Base-by-base conservation (phyloP, 2,113 vertebrate genomes). In the Urocynchramus pylzowi region DNA sequence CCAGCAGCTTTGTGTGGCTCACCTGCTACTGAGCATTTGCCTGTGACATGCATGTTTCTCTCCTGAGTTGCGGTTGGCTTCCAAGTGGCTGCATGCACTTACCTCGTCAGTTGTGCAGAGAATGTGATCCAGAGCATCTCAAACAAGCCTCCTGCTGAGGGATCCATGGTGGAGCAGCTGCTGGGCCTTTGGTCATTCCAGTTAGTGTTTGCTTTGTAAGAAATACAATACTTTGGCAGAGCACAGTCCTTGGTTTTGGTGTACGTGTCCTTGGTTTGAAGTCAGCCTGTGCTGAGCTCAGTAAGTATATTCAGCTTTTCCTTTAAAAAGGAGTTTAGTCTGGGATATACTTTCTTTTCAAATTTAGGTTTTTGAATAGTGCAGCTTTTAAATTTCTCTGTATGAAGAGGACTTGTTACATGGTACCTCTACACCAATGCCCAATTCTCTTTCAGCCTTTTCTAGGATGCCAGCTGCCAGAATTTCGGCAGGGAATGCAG, bases 81-180 rank as follows among this genome's bases (percentile, higher is more conserved):
- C 17, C n/a, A 47, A n/a, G 35, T 0, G 2, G 13, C 75, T 11
- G 12, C 0, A 0, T 4, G 15, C 2, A 0, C 42, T 79, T 54
- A 60, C 76, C 69, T 64, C 35, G 24, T 50, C 59, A 13, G 11
- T 11, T 0, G 5, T 41, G 57, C 21, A 27, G 33, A 45, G 20
- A 35, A 23, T 0, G 0, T 0, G 1, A 6, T 18, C 53, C 54
- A 61, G 56, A 79, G 28, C 50, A 11, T 30, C 2, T 3, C 13
- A 2, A 31, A 31, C 30, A 28, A 52, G n/a, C 7, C 21, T 15
- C n/a, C 35, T 4, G 2, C 19, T 24, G 27, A 22, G 1, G 2
- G 33, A 5, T 60, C 54, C 19, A 0, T 24, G 28, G 56, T 26
- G 6, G 16, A 50, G 35, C 3, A 7, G 59, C 80, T 87, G 30